These are phyloP conservation scores for Pseudochaenichthys georgianus DNA, from an alignment of 2,797 vertebrate species.

Conservation along the genomic window DNA sequence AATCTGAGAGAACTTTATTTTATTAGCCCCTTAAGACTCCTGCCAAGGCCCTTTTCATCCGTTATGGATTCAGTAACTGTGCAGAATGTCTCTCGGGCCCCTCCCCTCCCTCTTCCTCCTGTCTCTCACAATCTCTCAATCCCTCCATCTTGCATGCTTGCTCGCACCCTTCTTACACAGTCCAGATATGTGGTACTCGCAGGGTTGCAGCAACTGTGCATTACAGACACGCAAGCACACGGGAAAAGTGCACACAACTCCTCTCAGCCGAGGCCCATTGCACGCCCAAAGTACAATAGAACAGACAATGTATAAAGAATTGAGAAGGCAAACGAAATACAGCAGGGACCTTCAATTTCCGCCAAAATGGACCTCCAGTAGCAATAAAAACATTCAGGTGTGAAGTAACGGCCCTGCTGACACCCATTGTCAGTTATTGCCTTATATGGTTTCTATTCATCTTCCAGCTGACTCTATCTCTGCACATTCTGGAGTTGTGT, in stretches of 20 bases:
- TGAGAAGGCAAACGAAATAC: conserved; percentile 33
- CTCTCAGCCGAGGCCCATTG: conserved; percentile 13
- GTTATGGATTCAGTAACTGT: conserved; percentile 81
- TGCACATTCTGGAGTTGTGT: conserved; percentile 17
- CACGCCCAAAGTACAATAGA: conserved; percentile 26
- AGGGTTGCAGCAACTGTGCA: conserved; percentile 39
- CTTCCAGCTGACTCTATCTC: conserved; percentile 11
- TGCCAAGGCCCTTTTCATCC: conserved; percentile 82
- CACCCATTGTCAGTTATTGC: conserved; percentile 21
- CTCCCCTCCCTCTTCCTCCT: conserved; percentile 47
- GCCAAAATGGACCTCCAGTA: conserved; percentile 46
- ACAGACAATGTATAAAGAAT: conserved; percentile 35
- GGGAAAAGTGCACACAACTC: conserved; percentile 13
- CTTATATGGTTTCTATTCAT: conserved; percentile 28
- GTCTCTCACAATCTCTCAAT: conserved; percentile 77
- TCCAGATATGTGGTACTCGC: conserved; percentile 38
- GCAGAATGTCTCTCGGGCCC: conserved; percentile 43
- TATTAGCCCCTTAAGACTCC: conserved; percentile 84
- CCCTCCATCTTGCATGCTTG: conserved; percentile 75
- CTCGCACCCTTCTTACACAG: conserved; percentile 45
- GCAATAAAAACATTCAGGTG: conserved; percentile 47
- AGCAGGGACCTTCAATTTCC: conserved; percentile 34
- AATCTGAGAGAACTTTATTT: conserved; percentile 85
- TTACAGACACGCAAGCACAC: conserved; percentile 5
- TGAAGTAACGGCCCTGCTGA: conserved; percentile 42